Percentiles rank a stretch among this genome's conserved stretches.
Conservation (phyloP, 2,888 invertebrate genomes). For the Yponomeuta cagnagella region DNA sequence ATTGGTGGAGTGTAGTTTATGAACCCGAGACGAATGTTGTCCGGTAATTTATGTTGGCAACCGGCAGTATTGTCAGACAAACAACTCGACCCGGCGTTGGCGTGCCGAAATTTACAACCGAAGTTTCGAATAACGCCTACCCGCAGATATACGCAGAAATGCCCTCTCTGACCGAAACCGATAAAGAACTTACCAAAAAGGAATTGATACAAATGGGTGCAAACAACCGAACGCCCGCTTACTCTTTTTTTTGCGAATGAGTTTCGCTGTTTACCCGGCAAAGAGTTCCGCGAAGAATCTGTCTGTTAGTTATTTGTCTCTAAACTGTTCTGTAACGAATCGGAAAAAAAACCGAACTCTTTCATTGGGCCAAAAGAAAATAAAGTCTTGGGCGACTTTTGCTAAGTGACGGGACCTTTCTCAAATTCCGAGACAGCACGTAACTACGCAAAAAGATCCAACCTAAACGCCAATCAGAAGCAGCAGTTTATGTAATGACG, state of each 20-base stretch:
- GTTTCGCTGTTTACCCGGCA: constrained; percentile 11
- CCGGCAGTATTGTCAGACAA: constrained; percentile 56
- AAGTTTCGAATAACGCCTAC: constrained; percentile 44
- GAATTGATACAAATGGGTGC: constrained; percentile 48
- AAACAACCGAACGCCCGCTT: constrained; percentile 33
- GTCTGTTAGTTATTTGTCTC: neutral
- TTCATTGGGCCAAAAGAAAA: neutral
- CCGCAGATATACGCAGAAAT: constrained; percentile 36
- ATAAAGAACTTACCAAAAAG: constrained; percentile 44
- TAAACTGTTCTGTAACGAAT: neutral
- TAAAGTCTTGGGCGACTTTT: neutral
- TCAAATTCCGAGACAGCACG: neutral
- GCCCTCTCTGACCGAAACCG: constrained; percentile 35
- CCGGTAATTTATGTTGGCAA: constrained; percentile 62
- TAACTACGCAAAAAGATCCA: neutral
- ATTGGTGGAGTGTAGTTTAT: constrained; percentile 46
- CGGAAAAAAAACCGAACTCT: neutral
- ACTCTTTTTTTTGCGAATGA: constrained; percentile 13
- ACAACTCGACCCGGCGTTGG: constrained; percentile 38
- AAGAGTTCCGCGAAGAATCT: neutral
- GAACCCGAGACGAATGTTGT: constrained; percentile 52
- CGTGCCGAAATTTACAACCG: constrained; percentile 58
- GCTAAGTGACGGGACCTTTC: neutral
- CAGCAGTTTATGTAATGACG: neutral
- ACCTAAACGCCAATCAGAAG: neutral